Evolutionary conservation across 2,888 invertebrate species (phyloP).

Genomic region (Tetrapedia diversipes): DNA sequence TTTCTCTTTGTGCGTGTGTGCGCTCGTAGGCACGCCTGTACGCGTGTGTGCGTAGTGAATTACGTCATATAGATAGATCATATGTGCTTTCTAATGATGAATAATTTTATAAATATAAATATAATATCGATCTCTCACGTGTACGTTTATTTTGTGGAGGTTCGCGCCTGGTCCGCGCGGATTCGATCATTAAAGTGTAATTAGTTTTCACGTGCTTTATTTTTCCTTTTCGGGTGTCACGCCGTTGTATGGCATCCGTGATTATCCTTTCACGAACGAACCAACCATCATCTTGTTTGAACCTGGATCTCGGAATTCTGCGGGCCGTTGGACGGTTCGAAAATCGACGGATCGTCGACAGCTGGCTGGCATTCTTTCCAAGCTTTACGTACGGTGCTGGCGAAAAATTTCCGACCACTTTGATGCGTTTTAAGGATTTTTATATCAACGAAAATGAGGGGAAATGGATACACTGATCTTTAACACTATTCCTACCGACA

Average conservation of each 20-base stretch:
- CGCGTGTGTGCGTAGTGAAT: slow-evolving; percentile 77
- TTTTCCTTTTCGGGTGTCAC: slow-evolving; percentile 16
- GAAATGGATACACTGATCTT: no score
- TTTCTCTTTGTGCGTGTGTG: slow-evolving; percentile 62
- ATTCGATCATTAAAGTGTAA: slow-evolving; percentile 51
- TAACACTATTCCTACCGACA: no score
- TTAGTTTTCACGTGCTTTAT: slow-evolving; percentile 40
- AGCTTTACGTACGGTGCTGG: no score
- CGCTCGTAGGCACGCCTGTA: slow-evolving; percentile 70
- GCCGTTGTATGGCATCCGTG: not conserved
- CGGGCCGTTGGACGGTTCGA: no score
- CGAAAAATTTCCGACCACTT: no score
- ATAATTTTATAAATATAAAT: slow-evolving; percentile 82
- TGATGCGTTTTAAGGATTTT: no score
- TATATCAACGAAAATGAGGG: no score
- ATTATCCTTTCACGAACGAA: not conserved
- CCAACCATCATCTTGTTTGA: no score
- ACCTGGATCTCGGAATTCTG: no score
- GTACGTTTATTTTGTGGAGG: slow-evolving; percentile 71
- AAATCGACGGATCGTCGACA: no score
- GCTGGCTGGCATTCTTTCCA: no score
- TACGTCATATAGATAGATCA: slow-evolving; percentile 81
- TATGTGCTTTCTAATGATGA: slow-evolving; percentile 82
- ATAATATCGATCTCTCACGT: slow-evolving; percentile 78
- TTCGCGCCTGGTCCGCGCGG: slow-evolving; percentile 42